phyloP scores from a whole-genome alignment of 2,113 vertebrate genomes.

The Coregonus clupeaformis region DNA sequence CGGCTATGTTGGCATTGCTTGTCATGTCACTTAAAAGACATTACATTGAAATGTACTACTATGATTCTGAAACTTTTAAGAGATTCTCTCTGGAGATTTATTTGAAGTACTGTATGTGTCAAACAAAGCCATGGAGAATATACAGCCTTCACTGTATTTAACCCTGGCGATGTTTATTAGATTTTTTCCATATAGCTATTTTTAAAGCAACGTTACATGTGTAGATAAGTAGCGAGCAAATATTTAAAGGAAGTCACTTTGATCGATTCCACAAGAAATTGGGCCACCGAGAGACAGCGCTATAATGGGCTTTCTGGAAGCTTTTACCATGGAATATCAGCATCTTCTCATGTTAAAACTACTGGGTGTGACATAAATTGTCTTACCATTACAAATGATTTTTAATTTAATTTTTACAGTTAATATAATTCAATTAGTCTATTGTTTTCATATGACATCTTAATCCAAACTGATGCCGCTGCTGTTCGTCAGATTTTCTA shows the following conservation, averaged over 20 bases:
- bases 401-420: background rate
- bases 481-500: background rate
- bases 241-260: constrained; percentile 34
- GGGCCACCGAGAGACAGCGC: constrained; percentile 43
- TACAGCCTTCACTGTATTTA: background rate
- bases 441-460: background rate
- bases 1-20: constrained; percentile 44
- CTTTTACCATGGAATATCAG: constrained; percentile 30
- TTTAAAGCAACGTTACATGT: constrained; percentile 42
- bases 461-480: background rate
- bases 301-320: constrained; percentile 42
- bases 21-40: background rate
- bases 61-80: background rate
- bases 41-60: background rate
- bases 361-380: background rate
- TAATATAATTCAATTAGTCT: background rate
- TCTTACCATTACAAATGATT: background rate
- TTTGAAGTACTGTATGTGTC: background rate
- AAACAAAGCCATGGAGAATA: background rate
- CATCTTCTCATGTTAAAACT: background rate
- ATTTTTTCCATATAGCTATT: background rate
- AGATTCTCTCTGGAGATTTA: background rate
- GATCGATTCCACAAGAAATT: constrained; percentile 53
- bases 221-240: constrained; percentile 57
- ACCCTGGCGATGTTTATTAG: background rate